Base-by-base conservation (phyloP, 2,888 invertebrate genomes). In the Nomada flava region DNA sequence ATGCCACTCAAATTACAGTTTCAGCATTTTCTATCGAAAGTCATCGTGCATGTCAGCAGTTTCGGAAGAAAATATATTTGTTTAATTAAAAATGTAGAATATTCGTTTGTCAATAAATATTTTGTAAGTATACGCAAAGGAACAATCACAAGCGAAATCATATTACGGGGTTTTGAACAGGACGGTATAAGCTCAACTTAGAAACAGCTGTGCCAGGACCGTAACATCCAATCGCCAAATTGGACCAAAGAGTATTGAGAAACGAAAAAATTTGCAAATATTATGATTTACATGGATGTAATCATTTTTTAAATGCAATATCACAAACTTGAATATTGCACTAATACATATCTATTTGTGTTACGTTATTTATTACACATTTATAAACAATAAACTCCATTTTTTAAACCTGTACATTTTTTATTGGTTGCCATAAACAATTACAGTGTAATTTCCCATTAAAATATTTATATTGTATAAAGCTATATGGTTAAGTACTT, bases 171-270 rank as follows among this genome's bases (percentile, higher is more conserved):
- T 88, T 88, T 85, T 71, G 85, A 89, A 82, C 81, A 79, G 87
- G 88, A 89, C 89, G 89, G 90, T 90, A 91, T 91, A 92, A 92
- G 70, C 91, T 91, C 91, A 87, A 92, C 92, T 92, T 91, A 92
- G 90, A 92, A 92, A 92, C 93, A 93, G 93, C 93, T 93, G 93
- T 91, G 89, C 84, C 93, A 93, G 92, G 91, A 84, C 78, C 91
- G 93, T 93, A 86, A 2, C 78, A 1, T 18, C 53, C 23, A 11
- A n/a, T 44, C 23, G n/a, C 20, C 26, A 62, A 60, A 53, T 29
- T 57, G 36, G 62, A n/a, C 50, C 36, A 20, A 1, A 15, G 4
- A 15, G 29, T 11, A 36, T 3, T 18, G 11, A 7, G 5, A 23
- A 65, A 29, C 47, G 29, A 1, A 11, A 57, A 47, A 71, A 64